phyloP scores from a whole-genome alignment of 2,113 vertebrate genomes.

The Taurulus bubalis region DNA sequence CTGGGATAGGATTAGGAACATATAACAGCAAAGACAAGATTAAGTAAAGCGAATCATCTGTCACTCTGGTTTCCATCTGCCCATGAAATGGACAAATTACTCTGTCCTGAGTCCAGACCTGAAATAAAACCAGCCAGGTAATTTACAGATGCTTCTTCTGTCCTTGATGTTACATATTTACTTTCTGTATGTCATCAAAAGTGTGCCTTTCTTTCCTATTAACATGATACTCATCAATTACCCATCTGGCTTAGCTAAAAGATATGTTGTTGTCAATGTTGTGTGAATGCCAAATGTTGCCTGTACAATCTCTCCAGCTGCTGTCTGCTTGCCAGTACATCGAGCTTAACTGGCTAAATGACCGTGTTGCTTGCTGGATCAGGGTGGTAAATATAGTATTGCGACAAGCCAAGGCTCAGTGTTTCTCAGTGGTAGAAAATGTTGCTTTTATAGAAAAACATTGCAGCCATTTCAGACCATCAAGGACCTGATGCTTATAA shows the following conservation, averaged over 20 bases:
- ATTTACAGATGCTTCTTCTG: constrained; percentile 14
- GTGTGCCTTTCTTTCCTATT: constrained; percentile 38
- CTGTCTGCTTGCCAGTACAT: constrained; percentile 67
- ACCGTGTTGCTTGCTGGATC: constrained; percentile 52
- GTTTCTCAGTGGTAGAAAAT: constrained; percentile 44
- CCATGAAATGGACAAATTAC: constrained; percentile 54
- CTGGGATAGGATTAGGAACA: constrained; percentile 43
- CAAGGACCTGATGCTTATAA: constrained; percentile 24
- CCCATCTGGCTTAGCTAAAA: constrained; percentile 59
- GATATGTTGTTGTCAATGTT: constrained; percentile 57
- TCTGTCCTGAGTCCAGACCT: constrained; percentile 38
- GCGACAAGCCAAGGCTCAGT: constrained; percentile 47
- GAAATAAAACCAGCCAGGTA: constrained; percentile 47
- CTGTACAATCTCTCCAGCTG: constrained; percentile 70
- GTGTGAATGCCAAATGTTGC: constrained; percentile 64
- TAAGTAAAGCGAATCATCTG: constrained; percentile 63
- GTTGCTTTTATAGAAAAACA: constrained; percentile 36
- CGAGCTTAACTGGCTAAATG: constrained; percentile 55
- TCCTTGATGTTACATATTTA: constrained; percentile 35
- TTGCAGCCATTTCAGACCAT: constrained; percentile 17
- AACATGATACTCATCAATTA: constrained; percentile 55
- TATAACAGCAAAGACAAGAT: constrained; percentile 41
- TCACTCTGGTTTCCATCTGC: constrained; percentile 67
- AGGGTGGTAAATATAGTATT: constrained; percentile 54
- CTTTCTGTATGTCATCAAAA: constrained; percentile 21